phyloP scores from a whole-genome alignment of 2,797 vertebrate genomes.

The Prionace glauca region DNA sequence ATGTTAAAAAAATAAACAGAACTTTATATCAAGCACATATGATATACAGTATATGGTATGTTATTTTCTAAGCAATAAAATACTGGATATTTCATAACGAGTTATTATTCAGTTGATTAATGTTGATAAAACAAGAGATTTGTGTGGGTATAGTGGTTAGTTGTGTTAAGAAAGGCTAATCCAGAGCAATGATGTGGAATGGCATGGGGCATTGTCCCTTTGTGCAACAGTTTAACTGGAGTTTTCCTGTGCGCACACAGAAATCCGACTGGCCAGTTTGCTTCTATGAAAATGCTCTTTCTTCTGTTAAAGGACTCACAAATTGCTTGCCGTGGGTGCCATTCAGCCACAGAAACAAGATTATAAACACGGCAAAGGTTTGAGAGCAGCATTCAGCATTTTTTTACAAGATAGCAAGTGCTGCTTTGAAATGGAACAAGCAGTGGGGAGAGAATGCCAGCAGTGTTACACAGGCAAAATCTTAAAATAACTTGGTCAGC shows the following conservation, averaged over 20 bases:
- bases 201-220: not conserved
- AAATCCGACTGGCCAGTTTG: not conserved
- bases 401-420: not conserved
- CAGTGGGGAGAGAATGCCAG: not conserved
- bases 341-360: not conserved
- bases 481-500: not conserved
- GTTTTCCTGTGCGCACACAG: not conserved
- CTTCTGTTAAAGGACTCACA: not conserved
- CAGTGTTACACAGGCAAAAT: not conserved
- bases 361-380: not conserved
- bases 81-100: not conserved
- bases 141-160: not conserved
- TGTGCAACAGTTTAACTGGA: not conserved
- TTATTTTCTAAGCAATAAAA: not conserved
- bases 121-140: not conserved
- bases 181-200: not conserved
- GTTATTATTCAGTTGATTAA: not conserved
- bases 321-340: not conserved
- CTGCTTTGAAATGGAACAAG: not conserved
- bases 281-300: not conserved
- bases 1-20: not conserved
- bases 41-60: too few relatives aligned
- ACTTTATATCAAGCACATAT: not conserved
- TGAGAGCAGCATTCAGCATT: not conserved
- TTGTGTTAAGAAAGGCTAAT: not conserved